Evolutionary conservation across 1,140 invertebrate genomes (phyloP), one percentile per base, ranked within the genome.

Genomic region (Cyclargus thomasi): DNA sequence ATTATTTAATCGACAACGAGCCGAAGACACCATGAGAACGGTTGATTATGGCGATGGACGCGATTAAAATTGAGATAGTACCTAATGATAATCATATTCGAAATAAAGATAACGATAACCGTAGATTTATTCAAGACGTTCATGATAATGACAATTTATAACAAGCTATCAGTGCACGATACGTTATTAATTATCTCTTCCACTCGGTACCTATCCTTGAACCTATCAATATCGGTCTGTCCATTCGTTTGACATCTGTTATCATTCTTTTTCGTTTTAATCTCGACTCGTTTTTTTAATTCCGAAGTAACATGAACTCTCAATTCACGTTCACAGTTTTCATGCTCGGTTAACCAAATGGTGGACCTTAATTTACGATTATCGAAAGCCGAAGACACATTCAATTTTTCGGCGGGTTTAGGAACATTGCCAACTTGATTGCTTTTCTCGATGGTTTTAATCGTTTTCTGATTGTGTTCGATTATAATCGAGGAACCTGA

Each of bases 251-350:
- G 78, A 81, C 80, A 76, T 75, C 68, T 77, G 67, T 70, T 74
- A 78, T 83, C 70, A 70, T 78, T 78, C 77, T 72, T 70, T 83
- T 80, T 82, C 65, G 73, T 79, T 74, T 85, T 73, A 75, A 76
- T 77, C 69, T 69, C 77, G 73, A 68, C 70, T 67, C 80, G 74
- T 80, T 79, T 79, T 83, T 88, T 81, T 74, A 74, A 81, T 82
- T 87, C 81, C 66, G 78, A 67, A 85, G 85, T 86, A 90, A 88
- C 83, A 87, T 86, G 85, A 88, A 86, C 85, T 85, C 84, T 84
- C 82, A 86, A 89, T 88, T 83, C 80, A 78, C 75, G 76, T 79
- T 83, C 78, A 83, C 84, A 87, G 87, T 87, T 90, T 89, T 85
- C 84, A 90, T 86, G 86, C 85, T 86, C 85, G 76, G 87, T 90